Evolutionary conservation across 2,113 vertebrate species (phyloP).

Genomic region (Atherinomorus stipes): DNA sequence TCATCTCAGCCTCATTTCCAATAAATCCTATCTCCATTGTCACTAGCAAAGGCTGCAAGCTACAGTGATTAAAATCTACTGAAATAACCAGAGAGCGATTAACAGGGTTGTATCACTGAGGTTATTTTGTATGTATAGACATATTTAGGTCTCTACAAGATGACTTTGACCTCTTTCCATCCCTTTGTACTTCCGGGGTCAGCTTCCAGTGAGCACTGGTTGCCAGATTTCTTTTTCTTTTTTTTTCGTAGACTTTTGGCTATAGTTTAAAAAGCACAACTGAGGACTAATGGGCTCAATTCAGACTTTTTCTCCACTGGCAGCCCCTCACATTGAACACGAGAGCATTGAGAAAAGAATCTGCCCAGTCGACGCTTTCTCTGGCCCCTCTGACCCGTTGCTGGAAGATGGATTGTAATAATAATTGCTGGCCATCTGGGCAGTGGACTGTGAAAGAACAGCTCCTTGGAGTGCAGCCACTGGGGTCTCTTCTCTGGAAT

Average conservation of each 20-base stretch:
- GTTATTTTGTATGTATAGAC: slow-evolving; percentile 67
- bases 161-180: slow-evolving; percentile 40
- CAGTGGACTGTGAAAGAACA: slow-evolving; percentile 75
- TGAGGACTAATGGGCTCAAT: slow-evolving; percentile 29
- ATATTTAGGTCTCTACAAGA: slow-evolving; percentile 46
- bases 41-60: slow-evolving; percentile 53
- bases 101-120: slow-evolving; percentile 55
- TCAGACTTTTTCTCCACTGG: slow-evolving; percentile 46
- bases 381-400: slow-evolving; percentile 49
- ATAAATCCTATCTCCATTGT: slow-evolving; percentile 65
- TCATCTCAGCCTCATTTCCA: slow-evolving; percentile 71
- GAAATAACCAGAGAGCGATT: slow-evolving; percentile 65
- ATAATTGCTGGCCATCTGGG: slow-evolving; percentile 78
- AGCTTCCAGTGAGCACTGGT: slow-evolving; percentile 1
- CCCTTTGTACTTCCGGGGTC: slow-evolving; percentile 50
- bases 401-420: slow-evolving; percentile 71
- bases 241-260: background rate
- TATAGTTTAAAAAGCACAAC: slow-evolving; percentile 28
- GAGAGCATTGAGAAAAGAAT: slow-evolving; percentile 47
- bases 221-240: background rate
- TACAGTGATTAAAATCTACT: slow-evolving; percentile 70
- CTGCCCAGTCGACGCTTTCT: slow-evolving; percentile 54
- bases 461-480: slow-evolving; percentile 69
- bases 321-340: slow-evolving; percentile 21
- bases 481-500: slow-evolving; percentile 51